Base-by-base conservation (phyloP, 1,140 invertebrate genomes). In the Cydia pomonella region DNA sequence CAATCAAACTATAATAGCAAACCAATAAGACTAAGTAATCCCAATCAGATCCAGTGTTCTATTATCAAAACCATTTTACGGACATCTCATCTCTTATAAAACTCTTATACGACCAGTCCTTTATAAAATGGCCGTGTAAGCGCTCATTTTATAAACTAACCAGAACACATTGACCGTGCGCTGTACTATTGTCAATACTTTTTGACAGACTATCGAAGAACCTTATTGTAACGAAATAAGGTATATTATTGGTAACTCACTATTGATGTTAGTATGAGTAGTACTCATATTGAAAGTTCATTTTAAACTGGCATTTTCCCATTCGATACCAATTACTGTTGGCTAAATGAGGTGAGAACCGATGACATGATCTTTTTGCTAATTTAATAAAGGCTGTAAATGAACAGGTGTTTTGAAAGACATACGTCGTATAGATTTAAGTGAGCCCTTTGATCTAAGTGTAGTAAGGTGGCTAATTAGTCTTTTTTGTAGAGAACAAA, bases 261-360 rank as follows among this genome's bases (percentile, higher is more conserved):
- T n/a, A 9, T n/a, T 18, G 6, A 18, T 18, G 5, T 50, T 50
- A 50, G 47, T 53, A 53, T 18, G n/a, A 53, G n/a, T 59, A 59
- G 53, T 59, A 9, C 53, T 59, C n/a, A n/a, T 3, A 59, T 59
- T 59, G 53, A 21, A 12, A n/a, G 25, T 66, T 66, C 63, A 29
- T 12, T n/a, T 41, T 13, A 69, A 21, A 33, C 27, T 33, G 33
- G 64, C 21, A 13, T 69, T 33, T 69, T 18, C 64, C 5, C 64
- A 81, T 81, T 74, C 79, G 80, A 85, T 86, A 76, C 82, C 84
- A 87, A 87, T 87, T 87, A 87, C 81, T 80, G 79, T 79, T 79
- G 53, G 71, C 75, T 78, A 82, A 85, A 83, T 83, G 83, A 83
- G 78, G 81, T 87, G 86, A 78, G 81, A 85, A 87, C 83, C 86